Conservation (phyloP, 2,113 vertebrate species). For the Daphoenositta chrysoptera region DNA sequence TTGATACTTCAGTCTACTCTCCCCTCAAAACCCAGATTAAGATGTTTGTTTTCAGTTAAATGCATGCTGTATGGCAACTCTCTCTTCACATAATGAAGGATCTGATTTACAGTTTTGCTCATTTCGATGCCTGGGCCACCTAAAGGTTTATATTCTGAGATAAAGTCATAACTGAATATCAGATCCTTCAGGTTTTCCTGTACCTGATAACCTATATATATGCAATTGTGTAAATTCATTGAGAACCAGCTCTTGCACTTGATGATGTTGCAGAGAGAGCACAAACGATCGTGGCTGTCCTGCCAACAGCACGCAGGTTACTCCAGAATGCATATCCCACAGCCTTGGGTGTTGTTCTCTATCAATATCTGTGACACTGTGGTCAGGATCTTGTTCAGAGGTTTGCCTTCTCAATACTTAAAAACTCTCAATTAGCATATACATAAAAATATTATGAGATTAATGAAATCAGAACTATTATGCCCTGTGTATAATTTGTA, state of each 20-base stretch:
- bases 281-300: fast-evolving
- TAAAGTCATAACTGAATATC: background rate
- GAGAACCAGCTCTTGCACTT: background rate
- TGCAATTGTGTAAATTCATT: background rate
- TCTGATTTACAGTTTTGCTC: background rate
- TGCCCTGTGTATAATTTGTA: background rate
- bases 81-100: background rate
- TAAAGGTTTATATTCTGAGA: background rate
- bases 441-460: background rate
- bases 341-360: background rate
- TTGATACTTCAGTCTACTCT: background rate
- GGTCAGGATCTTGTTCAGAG: background rate
- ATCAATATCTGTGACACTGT: background rate
- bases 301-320: fast-evolving
- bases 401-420: background rate
- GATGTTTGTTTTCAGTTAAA: background rate
- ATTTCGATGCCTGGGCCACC: background rate
- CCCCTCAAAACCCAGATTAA: background rate
- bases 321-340: background rate
- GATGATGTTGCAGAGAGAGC: background rate
- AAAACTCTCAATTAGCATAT: background rate
- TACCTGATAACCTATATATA: background rate
- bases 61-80: background rate
- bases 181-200: background rate
- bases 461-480: background rate